Percentiles rank a stretch among this genome's conserved stretches.
These are phyloP conservation scores for Phodopus roborovskii DNA, from an alignment of 2,113 vertebrate species.

Conservation along the genomic window DNA sequence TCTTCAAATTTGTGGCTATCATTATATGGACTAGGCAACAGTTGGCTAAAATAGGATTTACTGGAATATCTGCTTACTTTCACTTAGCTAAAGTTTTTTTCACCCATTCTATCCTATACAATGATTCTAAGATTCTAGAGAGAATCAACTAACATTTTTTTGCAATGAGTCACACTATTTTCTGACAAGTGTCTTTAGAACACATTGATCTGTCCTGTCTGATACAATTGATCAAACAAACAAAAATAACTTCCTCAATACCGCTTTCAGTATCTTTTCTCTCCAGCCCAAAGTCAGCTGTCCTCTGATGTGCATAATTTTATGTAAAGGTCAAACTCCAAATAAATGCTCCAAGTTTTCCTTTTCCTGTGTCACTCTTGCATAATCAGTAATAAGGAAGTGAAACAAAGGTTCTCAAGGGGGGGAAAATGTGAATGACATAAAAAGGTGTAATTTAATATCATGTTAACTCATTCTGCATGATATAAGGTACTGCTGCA, in stretches of 20 bases:
- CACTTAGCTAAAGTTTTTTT: background rate
- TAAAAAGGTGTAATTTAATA: slow-evolving; percentile 88
- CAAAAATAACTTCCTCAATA: slow-evolving; percentile 55
- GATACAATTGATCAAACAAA: slow-evolving; percentile 20
- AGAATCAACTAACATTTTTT: background rate
- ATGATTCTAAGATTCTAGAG: background rate
- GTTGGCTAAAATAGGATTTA: background rate
- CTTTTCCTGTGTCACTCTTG: slow-evolving; percentile 64
- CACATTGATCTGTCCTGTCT: slow-evolving; percentile 64
- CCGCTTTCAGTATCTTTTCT: slow-evolving; percentile 23
- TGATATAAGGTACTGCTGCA: slow-evolving; percentile 84
- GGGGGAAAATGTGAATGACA: slow-evolving; percentile 81
- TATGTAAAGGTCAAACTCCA: slow-evolving; percentile 69
- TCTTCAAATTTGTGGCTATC: background rate
- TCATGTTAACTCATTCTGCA: slow-evolving; percentile 87
- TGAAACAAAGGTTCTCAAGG: slow-evolving; percentile 78
- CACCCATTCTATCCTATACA: background rate
- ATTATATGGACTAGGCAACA: background rate
- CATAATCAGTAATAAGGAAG: slow-evolving; percentile 79
- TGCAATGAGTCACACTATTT: slow-evolving; percentile 28
- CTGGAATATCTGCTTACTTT: background rate
- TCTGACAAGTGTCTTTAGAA: background rate
- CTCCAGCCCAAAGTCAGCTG: slow-evolving; percentile 36
- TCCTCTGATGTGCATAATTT: slow-evolving; percentile 61
- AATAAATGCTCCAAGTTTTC: slow-evolving; percentile 12